Base-by-base conservation (phyloP, 2,113 vertebrate genomes). In the Eleginops maclovinus region DNA sequence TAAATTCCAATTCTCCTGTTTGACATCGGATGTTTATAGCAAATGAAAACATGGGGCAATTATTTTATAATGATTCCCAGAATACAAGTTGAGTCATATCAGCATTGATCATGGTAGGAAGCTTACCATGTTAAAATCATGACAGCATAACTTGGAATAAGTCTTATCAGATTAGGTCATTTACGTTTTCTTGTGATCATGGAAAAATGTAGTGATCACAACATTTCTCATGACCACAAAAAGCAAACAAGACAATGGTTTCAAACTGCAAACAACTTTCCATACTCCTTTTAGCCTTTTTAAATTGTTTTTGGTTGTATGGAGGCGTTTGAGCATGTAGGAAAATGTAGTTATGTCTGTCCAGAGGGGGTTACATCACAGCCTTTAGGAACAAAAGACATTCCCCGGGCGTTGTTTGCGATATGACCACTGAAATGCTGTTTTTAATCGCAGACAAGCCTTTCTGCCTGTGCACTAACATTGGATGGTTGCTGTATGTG, bases 371-470 rank as follows among this genome's bases (percentile, higher is more conserved):
- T 55, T 44, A 55, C 47, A 15, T 26, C 43, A 24, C 63, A 74
- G 55, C 74, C 41, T 44, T 81, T 68, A 75, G 62, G 46, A 69
- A 79, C 59, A 72, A 62, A 50, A 61, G 6, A 77, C 81, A 61
- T 88, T 88, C 79, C 69, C 26, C 16, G 15, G 63, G 67, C 59
- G 82, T 85, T 64, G 63, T 72, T 78, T 85, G 79, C 60, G 65
- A 53, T 64, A 47, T 65, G 56, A 72, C 61, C 62, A 80, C 70
- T 79, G 36, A 82, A 67, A 75, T 67, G 40, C 49, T 71, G 61
- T 77, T 60, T 61, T 31, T 50, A 7, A 31, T 43, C 71, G 69
- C 86, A 72, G 41, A 69, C 58, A 2, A 65, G 69, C 66, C 36
- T 82, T 49, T 79, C 68, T 78, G 64, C 66, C 67, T 69, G 61